Evolutionary conservation across 2,888 invertebrate genomes (phyloP), one percentile per base, ranked within the genome.

Genomic region (Malthinus flaveolus): DNA sequence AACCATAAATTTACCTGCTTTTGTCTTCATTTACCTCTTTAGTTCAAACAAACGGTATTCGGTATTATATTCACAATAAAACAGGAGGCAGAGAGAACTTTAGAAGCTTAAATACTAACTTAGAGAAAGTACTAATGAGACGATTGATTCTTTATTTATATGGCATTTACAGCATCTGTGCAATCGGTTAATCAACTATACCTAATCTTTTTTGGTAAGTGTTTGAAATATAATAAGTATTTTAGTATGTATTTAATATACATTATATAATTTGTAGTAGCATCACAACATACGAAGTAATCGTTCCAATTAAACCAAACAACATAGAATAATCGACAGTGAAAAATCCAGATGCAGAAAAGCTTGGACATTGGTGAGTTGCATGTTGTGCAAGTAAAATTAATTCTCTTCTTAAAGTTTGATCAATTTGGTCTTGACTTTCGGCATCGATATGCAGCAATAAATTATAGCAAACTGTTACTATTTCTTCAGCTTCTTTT

Each of bases 391-490:
- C 61, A 7, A 64, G 39, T 12, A 62, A 50, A 23, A 48, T 51
- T 36, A 64, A 37, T 42, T 56, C 53, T 6, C 36, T 46, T 34
- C 61, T 37, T 15, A 53, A 10, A 39, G 45, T 42, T 9, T 44
- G 35, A 3, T 64, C 53, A 42, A 47, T 50, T n/a, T 57, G 42
- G 13, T 34, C 34, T 11, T 32, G 12, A 34, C 32, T 15, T 11
- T 51, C 11, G n/a, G 48, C 13, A 7, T 65, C 61, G 11, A 67
- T 31, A 37, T 64, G 59, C 10, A 62, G 63, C 4, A 68, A 54
- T 8, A 67, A 47, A 35, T 59, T 63, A 23, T 63, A 66, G 49
- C 62, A 61, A 15, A 66, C 63, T n/a, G 57, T 53, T 7, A 61
- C 48, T 3, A 65, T 66, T 51, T 56, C 53, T 11, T 53, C 61